Conservation (phyloP, 2,797 vertebrate species). For the Jordanella pulchra region DNA sequence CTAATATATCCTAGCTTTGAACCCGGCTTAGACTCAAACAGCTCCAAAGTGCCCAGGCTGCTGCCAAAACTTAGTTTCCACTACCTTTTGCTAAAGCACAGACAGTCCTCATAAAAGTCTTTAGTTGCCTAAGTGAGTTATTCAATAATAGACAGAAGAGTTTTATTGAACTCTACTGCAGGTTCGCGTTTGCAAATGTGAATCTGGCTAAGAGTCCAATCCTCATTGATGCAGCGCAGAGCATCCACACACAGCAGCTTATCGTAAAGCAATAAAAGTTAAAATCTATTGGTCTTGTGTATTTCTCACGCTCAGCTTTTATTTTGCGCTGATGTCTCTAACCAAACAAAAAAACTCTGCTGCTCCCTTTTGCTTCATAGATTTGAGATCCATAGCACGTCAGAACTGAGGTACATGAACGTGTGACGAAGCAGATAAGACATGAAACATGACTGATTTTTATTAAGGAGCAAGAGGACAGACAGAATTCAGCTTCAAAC, state of each 20-base stretch:
- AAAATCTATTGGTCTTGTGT: conserved; percentile 34
- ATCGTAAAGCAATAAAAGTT: conserved; percentile 42
- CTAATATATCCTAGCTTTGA: conserved; percentile 62
- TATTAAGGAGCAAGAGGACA: conserved; percentile 31
- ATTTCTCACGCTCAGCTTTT: conserved; percentile 52
- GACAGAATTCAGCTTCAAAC: conserved; percentile 20
- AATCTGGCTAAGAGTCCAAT: conserved; percentile 40
- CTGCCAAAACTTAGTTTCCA: conserved; percentile 58
- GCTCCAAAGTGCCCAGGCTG: conserved; percentile 27
- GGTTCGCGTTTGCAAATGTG: conserved; percentile 40
- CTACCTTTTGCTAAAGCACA: conserved; percentile 38
- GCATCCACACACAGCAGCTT: conserved; percentile 36
- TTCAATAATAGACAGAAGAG: conserved; percentile 52
- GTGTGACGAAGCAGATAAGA: conserved; percentile 48
- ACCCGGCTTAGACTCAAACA: conserved; percentile 28
- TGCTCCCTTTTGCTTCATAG: conserved; percentile 21
- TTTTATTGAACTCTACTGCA: conserved; percentile 50
- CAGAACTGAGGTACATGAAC: conserved; percentile 31
- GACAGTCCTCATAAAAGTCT: conserved; percentile 53
- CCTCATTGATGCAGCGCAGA: conserved; percentile 22
- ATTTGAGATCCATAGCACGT: conserved; percentile 41
- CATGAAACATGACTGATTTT: conserved; percentile 51
- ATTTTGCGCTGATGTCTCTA: conserved; percentile 64
- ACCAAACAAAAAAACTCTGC: conserved; percentile 36
- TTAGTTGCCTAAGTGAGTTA: conserved; percentile 42